Conservation (phyloP, 2,888 invertebrate species). For the Dryobotodes eremita region DNA sequence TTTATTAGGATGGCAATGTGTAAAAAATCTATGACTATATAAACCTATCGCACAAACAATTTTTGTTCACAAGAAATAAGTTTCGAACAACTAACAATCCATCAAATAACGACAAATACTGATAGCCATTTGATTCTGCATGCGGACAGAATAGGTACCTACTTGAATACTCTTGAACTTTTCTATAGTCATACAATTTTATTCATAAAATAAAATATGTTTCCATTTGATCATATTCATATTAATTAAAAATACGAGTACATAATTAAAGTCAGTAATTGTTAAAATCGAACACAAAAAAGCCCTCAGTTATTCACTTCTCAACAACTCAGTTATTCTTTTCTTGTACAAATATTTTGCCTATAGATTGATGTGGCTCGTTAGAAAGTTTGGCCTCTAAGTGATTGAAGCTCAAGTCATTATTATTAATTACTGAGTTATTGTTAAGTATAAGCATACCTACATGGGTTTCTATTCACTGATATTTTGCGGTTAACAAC, state of each 20-base stretch:
- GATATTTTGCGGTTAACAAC: conserved; percentile 41
- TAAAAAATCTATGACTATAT: neutral
- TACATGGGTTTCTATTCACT: conserved; percentile 25
- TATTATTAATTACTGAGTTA: conserved; percentile 67
- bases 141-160: conserved; percentile 72
- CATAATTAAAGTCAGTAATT: conserved; percentile 44
- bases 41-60: neutral
- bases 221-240: conserved; percentile 31
- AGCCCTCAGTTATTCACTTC: conserved; percentile 47
- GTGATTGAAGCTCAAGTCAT: conserved; percentile 66
- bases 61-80: neutral
- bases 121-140: conserved; percentile 76
- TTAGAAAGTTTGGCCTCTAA: conserved; percentile 64
- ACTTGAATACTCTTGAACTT: conserved; percentile 68
- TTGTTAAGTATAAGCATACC: conserved; percentile 51
- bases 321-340: neutral
- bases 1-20: conserved; percentile 29
- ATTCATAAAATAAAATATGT: conserved; percentile 5
- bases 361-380: conserved; percentile 57
- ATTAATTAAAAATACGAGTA: conserved; percentile 53
- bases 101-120: conserved; percentile 75
- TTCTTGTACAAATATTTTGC: conserved; percentile 67
- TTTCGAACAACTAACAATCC: conserved; percentile 57
- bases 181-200: neutral
- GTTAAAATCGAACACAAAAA: conserved; percentile 45